Conservation (phyloP, 2,888 invertebrate genomes). For the Melieria omissa region DNA sequence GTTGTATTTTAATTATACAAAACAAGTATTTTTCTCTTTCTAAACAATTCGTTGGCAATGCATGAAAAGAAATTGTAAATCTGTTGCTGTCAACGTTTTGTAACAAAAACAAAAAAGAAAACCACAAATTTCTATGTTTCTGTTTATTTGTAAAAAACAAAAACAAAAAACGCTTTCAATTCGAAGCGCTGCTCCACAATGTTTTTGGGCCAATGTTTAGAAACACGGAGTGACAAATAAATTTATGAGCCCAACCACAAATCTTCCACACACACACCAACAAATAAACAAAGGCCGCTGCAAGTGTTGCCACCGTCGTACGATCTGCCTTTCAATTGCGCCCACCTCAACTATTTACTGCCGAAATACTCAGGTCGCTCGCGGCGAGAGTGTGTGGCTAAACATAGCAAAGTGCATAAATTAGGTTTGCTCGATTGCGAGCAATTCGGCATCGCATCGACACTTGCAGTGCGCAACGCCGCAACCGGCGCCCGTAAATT, state of each 20-base stretch:
- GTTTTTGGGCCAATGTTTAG: constrained; percentile 13
- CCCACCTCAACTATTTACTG: not conserved
- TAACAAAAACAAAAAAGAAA: not conserved
- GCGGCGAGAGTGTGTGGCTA: too few relatives aligned
- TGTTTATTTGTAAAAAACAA: constrained; percentile 7
- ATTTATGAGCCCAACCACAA: constrained; percentile 28
- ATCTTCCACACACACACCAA: not conserved
- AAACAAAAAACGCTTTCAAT: not conserved
- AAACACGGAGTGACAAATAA: constrained; percentile 31
- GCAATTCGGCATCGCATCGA: not conserved
- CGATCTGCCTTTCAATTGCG: not conserved
- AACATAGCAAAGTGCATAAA: not conserved
- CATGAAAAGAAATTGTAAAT: constrained; percentile 14
- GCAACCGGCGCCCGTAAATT: too few relatives aligned
- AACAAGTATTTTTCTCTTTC: too few relatives aligned
- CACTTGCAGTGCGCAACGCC: not conserved
- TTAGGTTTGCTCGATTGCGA: not conserved
- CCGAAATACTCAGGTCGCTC: too few relatives aligned
- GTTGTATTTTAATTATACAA: too few relatives aligned
- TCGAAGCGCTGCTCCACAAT: constrained; percentile 1
- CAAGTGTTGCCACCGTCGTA: not conserved
- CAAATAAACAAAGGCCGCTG: constrained; percentile 27
- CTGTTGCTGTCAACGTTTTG: constrained; percentile 28
- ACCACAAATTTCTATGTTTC: not conserved
- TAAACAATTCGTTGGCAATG: too few relatives aligned